phyloP scores from a whole-genome alignment of 1,140 invertebrate genomes.

The Parapsyche elsis region DNA sequence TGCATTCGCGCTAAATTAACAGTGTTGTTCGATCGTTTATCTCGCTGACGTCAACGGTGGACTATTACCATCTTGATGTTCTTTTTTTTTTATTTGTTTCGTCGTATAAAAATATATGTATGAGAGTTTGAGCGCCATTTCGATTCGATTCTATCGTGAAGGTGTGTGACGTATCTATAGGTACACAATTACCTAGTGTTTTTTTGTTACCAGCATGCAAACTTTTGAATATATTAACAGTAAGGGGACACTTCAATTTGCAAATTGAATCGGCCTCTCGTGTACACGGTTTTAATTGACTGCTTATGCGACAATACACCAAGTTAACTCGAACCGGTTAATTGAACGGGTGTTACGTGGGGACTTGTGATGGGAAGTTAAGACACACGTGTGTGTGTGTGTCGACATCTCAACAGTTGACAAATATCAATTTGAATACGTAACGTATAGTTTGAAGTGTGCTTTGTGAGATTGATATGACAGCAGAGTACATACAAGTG shows the following conservation, averaged over 20 bases:
- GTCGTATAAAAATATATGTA: too few species aligned
- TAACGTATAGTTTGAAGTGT: not conserved
- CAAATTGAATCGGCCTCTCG: conserved; percentile 23
- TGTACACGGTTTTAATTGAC: conserved; percentile 25
- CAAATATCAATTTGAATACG: not conserved
- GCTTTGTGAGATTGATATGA: too few species aligned
- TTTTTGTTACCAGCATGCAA: too few species aligned
- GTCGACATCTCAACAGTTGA: not conserved
- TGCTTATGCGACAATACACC: conserved; percentile 30
- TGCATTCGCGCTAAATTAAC: conserved; percentile 30
- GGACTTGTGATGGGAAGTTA: not conserved
- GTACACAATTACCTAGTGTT: too few species aligned
- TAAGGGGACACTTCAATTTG: not conserved
- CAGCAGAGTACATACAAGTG: too few species aligned
- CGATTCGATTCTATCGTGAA: too few species aligned
- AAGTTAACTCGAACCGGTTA: conserved; percentile 7
- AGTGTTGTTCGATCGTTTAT: conserved; percentile 27
- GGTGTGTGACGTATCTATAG: too few species aligned
- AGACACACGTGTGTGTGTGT: too few species aligned
- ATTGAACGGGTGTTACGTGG: conserved; percentile 8
- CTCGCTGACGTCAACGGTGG: not conserved
- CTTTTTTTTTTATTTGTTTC: too few species aligned
- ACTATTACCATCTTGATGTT: not conserved
- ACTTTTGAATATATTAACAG: conserved; percentile 18
- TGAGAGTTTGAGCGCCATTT: too few species aligned